These are phyloP conservation scores for Rhagoletis zephyria DNA, from an alignment of 1,140 invertebrate species.

Conservation along the genomic window DNA sequence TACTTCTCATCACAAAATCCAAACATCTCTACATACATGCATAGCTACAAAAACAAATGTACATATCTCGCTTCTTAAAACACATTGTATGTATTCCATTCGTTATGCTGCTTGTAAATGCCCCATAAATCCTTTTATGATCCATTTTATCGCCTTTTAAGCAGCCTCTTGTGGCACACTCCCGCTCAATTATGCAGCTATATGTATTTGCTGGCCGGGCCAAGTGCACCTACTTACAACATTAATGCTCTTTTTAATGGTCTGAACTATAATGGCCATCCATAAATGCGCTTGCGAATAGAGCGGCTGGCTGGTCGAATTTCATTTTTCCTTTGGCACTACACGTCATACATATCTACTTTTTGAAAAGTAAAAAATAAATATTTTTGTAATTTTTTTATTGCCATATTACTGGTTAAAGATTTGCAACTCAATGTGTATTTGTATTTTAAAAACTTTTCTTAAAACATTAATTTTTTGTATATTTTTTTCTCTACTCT, in stretches of 20 bases:
- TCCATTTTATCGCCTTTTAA: constrained; percentile 64
- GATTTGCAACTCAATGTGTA: neutral
- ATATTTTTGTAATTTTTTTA: neutral
- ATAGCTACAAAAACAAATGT: neutral
- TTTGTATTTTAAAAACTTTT: constrained; percentile 57
- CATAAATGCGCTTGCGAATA: constrained; percentile 30
- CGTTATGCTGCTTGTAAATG: constrained; percentile 60
- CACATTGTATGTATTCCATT: neutral
- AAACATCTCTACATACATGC: neutral
- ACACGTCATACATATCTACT: neutral
- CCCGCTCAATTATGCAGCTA: constrained; percentile 37
- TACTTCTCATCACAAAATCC: neutral
- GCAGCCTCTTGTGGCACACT: constrained; percentile 53
- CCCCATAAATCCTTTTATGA: constrained; percentile 68
- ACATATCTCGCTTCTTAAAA: neutral
- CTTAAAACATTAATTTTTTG: constrained; percentile 72
- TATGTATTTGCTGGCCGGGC: neutral
- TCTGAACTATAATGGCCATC: constrained; percentile 17
- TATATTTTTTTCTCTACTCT: constrained; percentile 72
- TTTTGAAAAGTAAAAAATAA: neutral
- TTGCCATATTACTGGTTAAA: neutral
- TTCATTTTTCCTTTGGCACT: neutral
- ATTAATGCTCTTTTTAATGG: constrained; percentile 47
- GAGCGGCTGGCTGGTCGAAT: neutral
- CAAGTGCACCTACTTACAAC: constrained; percentile 46